Evolutionary conservation across 2,113 vertebrate genomes (phyloP).

Genomic region (Tetraodon nigroviridis): DNA sequence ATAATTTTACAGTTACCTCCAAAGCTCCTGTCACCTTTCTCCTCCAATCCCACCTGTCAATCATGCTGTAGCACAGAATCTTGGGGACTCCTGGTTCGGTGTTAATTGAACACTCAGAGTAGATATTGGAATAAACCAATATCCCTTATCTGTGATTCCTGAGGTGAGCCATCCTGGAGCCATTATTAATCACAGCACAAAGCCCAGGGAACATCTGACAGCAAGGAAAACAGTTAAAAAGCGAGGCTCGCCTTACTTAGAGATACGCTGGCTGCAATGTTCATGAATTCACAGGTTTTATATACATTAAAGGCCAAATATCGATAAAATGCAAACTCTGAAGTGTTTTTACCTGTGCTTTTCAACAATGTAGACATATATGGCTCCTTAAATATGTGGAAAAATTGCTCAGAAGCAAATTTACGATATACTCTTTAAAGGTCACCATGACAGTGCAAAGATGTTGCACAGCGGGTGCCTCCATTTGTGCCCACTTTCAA

Average conservation of each 20-base stretch:
- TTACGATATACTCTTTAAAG: conserved; percentile 20
- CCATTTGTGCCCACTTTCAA: no score
- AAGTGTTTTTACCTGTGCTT: conserved; percentile 1
- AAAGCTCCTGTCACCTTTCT: conserved; percentile 63
- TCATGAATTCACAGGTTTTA: conserved; percentile 4
- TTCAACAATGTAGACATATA: background rate
- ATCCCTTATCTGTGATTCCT: conserved; percentile 45
- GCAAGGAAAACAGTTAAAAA: conserved; percentile 38
- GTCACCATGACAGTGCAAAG: background rate
- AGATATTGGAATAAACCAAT: conserved; percentile 44
- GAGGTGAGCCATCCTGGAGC: conserved; percentile 13
- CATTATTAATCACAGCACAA: conserved; percentile 51
- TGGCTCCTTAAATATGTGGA: background rate
- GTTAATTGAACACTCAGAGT: conserved; percentile 51
- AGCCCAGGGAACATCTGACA: conserved; percentile 22
- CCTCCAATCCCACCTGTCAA: conserved; percentile 55
- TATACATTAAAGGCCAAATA: background rate
- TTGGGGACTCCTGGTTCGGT: conserved; percentile 40
- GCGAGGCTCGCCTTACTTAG: conserved; percentile 8
- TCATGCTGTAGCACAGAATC: conserved; percentile 52
- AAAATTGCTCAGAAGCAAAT: conserved; percentile 11
- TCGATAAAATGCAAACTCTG: background rate
- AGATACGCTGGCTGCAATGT: conserved; percentile 6
- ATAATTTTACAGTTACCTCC: conserved; percentile 46
- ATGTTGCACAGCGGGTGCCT: no score